These are phyloP conservation scores for Magallana nippona DNA, from an alignment of 2,888 invertebrate genomes.

Conservation along the genomic window DNA sequence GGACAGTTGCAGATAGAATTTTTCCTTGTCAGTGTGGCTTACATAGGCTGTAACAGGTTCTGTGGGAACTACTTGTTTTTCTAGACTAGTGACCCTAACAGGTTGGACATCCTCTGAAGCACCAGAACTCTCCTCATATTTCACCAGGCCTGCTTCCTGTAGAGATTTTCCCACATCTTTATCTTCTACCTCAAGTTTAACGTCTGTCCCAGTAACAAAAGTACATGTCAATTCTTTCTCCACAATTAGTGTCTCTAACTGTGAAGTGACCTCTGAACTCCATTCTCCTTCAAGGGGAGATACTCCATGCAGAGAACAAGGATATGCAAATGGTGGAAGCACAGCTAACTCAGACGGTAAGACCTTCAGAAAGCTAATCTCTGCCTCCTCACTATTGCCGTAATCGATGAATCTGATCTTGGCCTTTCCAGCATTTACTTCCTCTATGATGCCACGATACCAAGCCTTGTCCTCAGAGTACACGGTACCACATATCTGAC, in stretches of 20 bases:
- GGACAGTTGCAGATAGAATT: conserved; percentile 58
- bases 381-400: conserved; percentile 73
- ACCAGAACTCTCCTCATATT: not conserved
- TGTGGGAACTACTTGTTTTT: conserved; percentile 37
- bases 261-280: conserved; percentile 61
- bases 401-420: conserved; percentile 75
- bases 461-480: conserved; percentile 72
- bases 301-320: conserved; percentile 66
- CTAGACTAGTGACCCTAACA: conserved; percentile 45
- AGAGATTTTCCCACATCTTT: conserved; percentile 51
- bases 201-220: conserved; percentile 53
- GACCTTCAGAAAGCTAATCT: conserved; percentile 59
- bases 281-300: conserved; percentile 61
- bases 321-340: conserved; percentile 67
- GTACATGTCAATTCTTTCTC: conserved; percentile 64
- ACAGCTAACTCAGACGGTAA: conserved; percentile 63
- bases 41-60: conserved; percentile 49
- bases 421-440: conserved; percentile 50
- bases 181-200: conserved; percentile 54
- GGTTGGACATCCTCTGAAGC: not conserved
- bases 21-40: conserved; percentile 61
- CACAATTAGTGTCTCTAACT: conserved; percentile 62
- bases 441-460: conserved; percentile 71
- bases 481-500: conserved; percentile 52
- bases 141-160: conserved; percentile 47